phyloP scores from a whole-genome alignment of 2,888 invertebrate genomes.

The Erebia palarica region DNA sequence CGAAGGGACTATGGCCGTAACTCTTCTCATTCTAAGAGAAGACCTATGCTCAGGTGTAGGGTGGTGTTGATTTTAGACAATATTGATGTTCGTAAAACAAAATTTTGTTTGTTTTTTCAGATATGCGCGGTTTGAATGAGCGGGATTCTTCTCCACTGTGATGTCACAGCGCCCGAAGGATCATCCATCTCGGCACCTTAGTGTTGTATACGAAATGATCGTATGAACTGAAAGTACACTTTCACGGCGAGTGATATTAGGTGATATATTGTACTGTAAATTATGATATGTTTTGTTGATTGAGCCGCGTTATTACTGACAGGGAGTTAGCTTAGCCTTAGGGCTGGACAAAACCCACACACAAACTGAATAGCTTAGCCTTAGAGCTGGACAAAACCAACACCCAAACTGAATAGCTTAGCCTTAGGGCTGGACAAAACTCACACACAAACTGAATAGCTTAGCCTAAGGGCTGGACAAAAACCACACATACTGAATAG shows the following conservation, averaged over 20 bases:
- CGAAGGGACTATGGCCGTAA: too few species aligned
- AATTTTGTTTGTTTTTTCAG: slow-evolving; percentile 48
- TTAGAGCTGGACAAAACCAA: too few species aligned
- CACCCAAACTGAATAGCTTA: too few species aligned
- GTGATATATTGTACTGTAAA: slow-evolving; percentile 41
- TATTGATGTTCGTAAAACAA: neutral
- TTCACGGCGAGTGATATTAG: slow-evolving; percentile 53
- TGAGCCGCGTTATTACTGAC: neutral
- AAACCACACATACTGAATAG: too few species aligned
- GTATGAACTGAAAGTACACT: slow-evolving; percentile 41
- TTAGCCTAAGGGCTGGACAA: too few species aligned
- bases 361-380: too few species aligned
- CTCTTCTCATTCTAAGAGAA: too few species aligned
- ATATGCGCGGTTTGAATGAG: slow-evolving; percentile 75
- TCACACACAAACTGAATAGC: too few species aligned
- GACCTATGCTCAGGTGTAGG: too few species aligned
- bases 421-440: too few species aligned
- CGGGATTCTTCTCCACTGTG: slow-evolving; percentile 47
- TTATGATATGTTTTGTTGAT: slow-evolving; percentile 40
- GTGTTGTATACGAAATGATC: slow-evolving; percentile 26
- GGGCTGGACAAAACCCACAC: too few species aligned
- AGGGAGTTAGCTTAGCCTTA: neutral
- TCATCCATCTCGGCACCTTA: slow-evolving; percentile 21
- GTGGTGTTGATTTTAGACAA: too few species aligned
- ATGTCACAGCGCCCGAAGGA: slow-evolving; percentile 43